Evolutionary conservation across 2,113 vertebrate genomes (phyloP), one percentile per base, ranked within the genome.

Genomic region (Centrocercus urophasianus): DNA sequence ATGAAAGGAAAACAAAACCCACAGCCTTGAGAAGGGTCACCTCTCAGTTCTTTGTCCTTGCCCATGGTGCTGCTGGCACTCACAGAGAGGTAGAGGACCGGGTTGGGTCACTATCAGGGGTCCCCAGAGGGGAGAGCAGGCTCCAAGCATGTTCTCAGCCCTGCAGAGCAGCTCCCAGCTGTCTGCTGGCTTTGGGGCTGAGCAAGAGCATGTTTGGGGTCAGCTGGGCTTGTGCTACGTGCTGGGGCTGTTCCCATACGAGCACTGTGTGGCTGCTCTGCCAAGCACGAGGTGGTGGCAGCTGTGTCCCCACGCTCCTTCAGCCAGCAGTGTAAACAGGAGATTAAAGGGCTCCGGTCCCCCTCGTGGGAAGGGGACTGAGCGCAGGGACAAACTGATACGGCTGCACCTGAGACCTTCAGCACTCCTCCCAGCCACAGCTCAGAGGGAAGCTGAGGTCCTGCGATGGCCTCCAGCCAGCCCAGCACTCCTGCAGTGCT

Each of bases 381-480:
- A 61, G 63, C 8, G 0, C 3, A 0, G 79, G 83, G 25, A 88
- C 50, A 74, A 1, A 57, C 14, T n/a, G 64, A 27, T 8, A n/a
- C 2, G 38, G 7, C 79, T 54, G 74, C 74, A 70, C 63, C 32
- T 1, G 5, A 36, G 54, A 28, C 52, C 42, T 83, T 64, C 0
- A 0, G 10, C 0, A 5, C 2, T 8, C 28, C n/a, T 67, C 36
- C 52, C 47, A 56, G 21, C 42, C 11, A 27, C 1, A 0, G 28
- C 40, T 60, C 24, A 12, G 36, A 36, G 52, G 22, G 25, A 45
- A 43, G 42, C 30, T 0, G 0, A 50, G 83, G n/a, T 47, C 13
- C 8, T 36, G 71, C 8, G 2, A 10, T 24, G 27, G 73, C 38
- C 38, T 70, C 52, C 11, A 27, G 38, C 15, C 28, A 16, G 36